Evolutionary conservation across 37 sponge, comb jelly and placozoan genomes (phyloP).

Genomic region (Agelas oroides): DNA sequence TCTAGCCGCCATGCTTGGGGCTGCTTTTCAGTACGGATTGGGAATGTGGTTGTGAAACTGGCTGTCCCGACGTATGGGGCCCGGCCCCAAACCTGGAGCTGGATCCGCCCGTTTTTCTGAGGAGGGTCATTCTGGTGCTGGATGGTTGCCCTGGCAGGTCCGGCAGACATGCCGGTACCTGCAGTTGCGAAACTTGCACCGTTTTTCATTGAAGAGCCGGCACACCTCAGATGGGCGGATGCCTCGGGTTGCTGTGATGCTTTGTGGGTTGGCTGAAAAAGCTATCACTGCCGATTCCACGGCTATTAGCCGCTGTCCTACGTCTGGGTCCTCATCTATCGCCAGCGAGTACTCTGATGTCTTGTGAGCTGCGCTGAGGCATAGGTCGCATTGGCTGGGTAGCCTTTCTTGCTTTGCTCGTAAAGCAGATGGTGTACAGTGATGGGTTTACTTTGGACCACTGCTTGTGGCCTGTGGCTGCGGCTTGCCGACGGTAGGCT

Average conservation of each 20-base stretch:
- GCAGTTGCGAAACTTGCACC: neutral
- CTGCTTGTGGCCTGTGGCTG: neutral
- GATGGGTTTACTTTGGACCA: conserved; percentile 11
- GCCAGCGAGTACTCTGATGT: neutral
- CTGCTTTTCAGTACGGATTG: too few species aligned
- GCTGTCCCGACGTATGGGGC: too few species aligned
- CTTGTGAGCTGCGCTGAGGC: neutral
- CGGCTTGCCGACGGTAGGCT: neutral
- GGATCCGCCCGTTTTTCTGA: too few species aligned
- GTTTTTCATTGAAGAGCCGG: too few species aligned
- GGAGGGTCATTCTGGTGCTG: too few species aligned
- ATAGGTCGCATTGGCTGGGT: neutral
- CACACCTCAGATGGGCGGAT: too few species aligned
- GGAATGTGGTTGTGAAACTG: too few species aligned
- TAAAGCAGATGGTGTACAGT: too few species aligned
- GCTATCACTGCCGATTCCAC: too few species aligned
- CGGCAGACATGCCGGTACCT: neutral
- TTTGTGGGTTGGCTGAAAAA: neutral
- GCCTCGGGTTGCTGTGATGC: neutral
- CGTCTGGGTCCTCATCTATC: neutral
- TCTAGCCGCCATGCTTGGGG: too few species aligned
- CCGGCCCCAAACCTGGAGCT: too few species aligned
- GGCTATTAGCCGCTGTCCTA: neutral
- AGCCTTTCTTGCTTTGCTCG: neutral
- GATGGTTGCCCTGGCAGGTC: neutral